These are phyloP conservation scores for Dendronephthya gigantea DNA, from an alignment of 64 coral and sea anemone genomes.

Conservation along the genomic window DNA sequence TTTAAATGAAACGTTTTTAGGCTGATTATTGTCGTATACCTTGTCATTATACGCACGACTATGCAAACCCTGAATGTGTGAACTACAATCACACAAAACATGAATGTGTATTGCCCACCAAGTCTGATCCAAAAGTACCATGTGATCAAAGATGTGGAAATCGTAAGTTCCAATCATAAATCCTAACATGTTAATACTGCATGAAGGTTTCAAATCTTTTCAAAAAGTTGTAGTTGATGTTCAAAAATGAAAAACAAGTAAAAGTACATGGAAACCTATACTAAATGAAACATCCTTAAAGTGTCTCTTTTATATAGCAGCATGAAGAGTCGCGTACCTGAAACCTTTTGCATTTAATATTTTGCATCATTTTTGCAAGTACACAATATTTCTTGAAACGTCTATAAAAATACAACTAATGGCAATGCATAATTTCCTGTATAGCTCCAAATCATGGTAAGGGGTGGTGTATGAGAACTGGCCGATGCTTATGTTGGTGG, in stretches of 20 bases:
- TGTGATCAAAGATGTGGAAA: background rate
- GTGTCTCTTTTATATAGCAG: too few species aligned
- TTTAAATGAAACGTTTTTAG: background rate
- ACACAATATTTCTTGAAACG: too few species aligned
- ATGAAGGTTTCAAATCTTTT: too few species aligned
- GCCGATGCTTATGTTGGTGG: constrained; percentile 10
- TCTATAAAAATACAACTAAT: too few species aligned
- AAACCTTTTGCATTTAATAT: too few species aligned
- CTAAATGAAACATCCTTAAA: too few species aligned
- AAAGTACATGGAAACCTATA: too few species aligned
- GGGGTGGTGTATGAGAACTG: background rate
- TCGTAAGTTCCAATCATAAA: background rate
- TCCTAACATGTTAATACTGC: too few species aligned
- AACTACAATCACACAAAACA: background rate
- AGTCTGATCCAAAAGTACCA: background rate
- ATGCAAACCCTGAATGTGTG: background rate
- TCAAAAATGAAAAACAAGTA: too few species aligned
- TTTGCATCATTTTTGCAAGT: too few species aligned
- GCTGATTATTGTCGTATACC: constrained; percentile 8
- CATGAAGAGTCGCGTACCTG: too few species aligned
- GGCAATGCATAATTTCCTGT: background rate
- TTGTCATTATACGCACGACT: background rate
- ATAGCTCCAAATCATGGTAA: background rate
- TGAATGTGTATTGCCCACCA: background rate
- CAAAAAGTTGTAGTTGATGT: too few species aligned